A percentile compares a stretch with the other conserved stretches of the same genome.
Conservation (phyloP, 2,113 vertebrate species). For the Oreamnos americanus region DNA sequence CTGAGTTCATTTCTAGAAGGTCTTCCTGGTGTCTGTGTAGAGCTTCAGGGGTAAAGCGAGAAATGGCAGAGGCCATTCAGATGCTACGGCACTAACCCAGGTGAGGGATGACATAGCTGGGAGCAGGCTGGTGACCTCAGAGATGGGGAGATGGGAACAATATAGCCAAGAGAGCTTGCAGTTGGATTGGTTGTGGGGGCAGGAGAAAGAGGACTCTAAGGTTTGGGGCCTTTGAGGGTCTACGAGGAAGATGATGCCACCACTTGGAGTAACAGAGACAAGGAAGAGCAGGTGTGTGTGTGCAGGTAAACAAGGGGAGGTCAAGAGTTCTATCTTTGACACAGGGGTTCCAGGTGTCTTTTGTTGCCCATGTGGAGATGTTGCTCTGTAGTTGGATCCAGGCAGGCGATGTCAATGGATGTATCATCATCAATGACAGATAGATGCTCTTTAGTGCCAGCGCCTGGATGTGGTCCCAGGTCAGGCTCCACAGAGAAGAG, state of each 20-base stretch:
- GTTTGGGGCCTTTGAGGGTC: background rate
- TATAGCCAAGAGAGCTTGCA: background rate
- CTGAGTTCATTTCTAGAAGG: background rate
- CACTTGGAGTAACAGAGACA: accelerated
- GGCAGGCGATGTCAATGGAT: background rate
- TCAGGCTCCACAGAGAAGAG: background rate
- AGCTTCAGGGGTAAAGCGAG: background rate
- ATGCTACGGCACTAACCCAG: background rate
- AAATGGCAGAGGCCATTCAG: background rate
- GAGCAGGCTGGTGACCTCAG: background rate
- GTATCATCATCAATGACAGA: background rate
- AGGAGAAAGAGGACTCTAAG: background rate
- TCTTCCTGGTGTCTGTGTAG: background rate
- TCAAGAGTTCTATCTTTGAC: background rate
- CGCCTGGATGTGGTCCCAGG: background rate
- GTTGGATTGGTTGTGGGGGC: too few relatives aligned
- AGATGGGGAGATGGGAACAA: background rate
- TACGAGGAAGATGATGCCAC: background rate
- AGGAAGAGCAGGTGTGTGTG: background rate
- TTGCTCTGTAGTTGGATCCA: background rate
- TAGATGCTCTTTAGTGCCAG: background rate
- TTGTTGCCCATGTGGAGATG: background rate
- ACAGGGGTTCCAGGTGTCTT: background rate
- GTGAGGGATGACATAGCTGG: background rate
- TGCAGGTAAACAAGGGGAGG: too few relatives aligned